Evolutionary conservation across 2,113 vertebrate genomes (phyloP), one percentile per base, ranked within the genome.

Genomic region (Cyanoderma ruficeps): DNA sequence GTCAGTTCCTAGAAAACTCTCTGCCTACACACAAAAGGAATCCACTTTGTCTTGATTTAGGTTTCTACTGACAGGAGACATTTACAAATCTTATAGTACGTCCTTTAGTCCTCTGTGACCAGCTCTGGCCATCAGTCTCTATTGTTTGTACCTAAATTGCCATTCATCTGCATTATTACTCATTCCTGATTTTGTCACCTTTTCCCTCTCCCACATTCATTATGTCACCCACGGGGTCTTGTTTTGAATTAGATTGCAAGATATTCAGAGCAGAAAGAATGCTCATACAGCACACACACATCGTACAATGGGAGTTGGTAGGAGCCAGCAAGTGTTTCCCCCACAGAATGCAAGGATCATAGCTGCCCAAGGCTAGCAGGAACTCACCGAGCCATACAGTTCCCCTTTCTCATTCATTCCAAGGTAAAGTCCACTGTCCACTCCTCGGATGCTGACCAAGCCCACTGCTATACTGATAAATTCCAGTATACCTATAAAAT

Each of bases 391-490:
- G 97, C 99, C 99, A 1, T 99, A 99, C 46, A 99, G 98, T 84
- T 99, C 98, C 57, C 99, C 99, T 70, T 98, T 99, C 97, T 98
- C 99, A 89, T 99, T 99, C 99, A 99, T 99, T 90, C 98, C 99
- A 85, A 99, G 98, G 98, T 99, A 99, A 78, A 99, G 98, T 93
- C 99, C 99, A 78, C 99, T 99, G 98, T 99, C 99, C 92, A 99
- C 99, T n/a, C 99, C 99, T 96, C 99, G 98, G 97, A 99, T 99
- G 98, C 99, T 99, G 97, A 99, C 99, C 97, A 99, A 98, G 82
- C 99, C 99, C 90, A 99, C 99, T 74, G 99, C 99, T 97, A 99
- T 98, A 98, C 99, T 99, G 98, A 99, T 99, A 98, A 99, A 99
- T 98, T 99, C 99, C 98, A 99, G 98, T 97, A 99, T 99, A 97